These are phyloP conservation scores for Erpornis zantholeuca DNA, from an alignment of 2,113 vertebrate species.

Conservation along the genomic window DNA sequence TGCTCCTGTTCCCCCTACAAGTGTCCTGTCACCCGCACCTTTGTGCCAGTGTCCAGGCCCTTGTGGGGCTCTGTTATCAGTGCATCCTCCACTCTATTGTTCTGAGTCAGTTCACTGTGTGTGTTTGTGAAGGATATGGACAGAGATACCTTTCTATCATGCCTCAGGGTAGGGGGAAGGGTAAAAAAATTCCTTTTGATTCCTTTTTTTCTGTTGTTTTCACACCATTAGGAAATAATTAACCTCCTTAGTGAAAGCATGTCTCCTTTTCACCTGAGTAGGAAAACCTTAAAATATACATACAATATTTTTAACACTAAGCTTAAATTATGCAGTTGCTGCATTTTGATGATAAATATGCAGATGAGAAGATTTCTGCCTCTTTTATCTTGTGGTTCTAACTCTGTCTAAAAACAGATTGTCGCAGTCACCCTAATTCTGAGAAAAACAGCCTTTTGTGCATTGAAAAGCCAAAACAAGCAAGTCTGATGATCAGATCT, in stretches of 20 bases:
- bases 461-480: conserved; percentile 58
- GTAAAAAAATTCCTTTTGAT: conserved; percentile 59
- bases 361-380: conserved; percentile 56
- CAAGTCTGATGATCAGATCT: conserved; percentile 46
- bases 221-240: conserved; percentile 77
- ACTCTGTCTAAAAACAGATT: conserved; percentile 71
- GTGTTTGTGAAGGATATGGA: background rate
- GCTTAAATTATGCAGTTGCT: conserved; percentile 75
- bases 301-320: conserved; percentile 72
- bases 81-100: accelerated
- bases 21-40: background rate
- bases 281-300: conserved; percentile 74
- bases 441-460: conserved; percentile 67
- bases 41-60: background rate
- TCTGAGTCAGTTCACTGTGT: background rate
- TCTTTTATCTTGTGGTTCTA: conserved; percentile 52
- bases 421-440: conserved; percentile 63
- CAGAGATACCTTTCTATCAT: background rate
- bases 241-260: conserved; percentile 69
- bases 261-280: conserved; percentile 70
- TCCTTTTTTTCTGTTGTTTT: conserved; percentile 53
- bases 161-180: conserved; percentile 37
- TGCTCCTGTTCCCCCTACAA: background rate
- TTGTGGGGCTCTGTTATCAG: background rate
- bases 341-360: conserved; percentile 74